Conservation (phyloP, 2,113 vertebrate genomes). For the Gopherus evgoodei region DNA sequence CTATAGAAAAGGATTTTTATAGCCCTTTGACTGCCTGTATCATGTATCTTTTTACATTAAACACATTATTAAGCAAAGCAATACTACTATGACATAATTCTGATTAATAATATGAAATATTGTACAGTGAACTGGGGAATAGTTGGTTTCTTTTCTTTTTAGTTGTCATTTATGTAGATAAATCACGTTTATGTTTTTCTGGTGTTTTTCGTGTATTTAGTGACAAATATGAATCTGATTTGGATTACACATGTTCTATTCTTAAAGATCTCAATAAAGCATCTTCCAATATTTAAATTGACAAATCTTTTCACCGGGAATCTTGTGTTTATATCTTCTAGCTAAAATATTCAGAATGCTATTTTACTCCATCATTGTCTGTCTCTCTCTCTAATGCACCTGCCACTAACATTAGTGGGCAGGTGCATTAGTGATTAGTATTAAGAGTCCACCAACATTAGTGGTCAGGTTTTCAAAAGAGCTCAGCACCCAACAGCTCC, state of each 20-base stretch:
- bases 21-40: constrained; percentile 61
- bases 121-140: constrained; percentile 28
- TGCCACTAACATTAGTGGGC: background rate
- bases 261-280: background rate
- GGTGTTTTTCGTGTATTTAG: background rate
- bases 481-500: background rate
- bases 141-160: constrained; percentile 44
- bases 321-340: background rate
- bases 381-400: background rate
- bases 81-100: constrained; percentile 61
- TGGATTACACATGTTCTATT: background rate
- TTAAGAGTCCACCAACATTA: background rate
- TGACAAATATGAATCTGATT: background rate
- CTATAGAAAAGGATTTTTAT: constrained; percentile 62
- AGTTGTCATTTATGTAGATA: background rate
- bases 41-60: constrained; percentile 66
- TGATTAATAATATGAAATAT: constrained; percentile 59
- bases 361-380: background rate
- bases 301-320: background rate
- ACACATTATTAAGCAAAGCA: constrained; percentile 67
- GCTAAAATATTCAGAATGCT: background rate
- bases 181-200: background rate
- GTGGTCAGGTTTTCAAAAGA: background rate
- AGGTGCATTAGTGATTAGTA: background rate
- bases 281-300: background rate